Conservation (phyloP, 2,888 invertebrate species). For the Agonopterix subpropinquella region DNA sequence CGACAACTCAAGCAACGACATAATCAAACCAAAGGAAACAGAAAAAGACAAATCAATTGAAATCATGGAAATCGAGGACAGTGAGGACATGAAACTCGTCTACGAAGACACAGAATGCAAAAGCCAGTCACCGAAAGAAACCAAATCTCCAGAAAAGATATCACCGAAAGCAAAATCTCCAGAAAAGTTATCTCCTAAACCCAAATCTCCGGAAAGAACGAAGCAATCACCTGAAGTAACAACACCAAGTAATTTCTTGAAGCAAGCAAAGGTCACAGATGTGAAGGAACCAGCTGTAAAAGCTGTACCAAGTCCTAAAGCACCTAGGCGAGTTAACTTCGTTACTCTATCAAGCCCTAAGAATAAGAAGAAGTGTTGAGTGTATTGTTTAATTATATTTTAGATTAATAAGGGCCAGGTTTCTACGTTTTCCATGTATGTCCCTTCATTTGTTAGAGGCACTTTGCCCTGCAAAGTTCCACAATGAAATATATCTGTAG, state of each 20-base stretch:
- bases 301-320: constrained; percentile 59
- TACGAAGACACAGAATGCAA: constrained; percentile 67
- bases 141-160: constrained; percentile 14
- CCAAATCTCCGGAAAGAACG: constrained; percentile 10
- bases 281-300: constrained; percentile 33
- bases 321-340: constrained; percentile 81
- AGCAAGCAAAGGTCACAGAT: constrained; percentile 56
- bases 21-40: constrained; percentile 58
- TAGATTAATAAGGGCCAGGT: too few species aligned
- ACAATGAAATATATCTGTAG: too few species aligned
- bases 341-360: constrained; percentile 88
- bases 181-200: constrained; percentile 10
- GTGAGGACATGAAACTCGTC: constrained; percentile 77
- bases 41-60: constrained; percentile 21
- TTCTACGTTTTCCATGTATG: too few species aligned
- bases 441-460: too few species aligned
- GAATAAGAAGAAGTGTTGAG: constrained; percentile 69
- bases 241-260: constrained; percentile 35
- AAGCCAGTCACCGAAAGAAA: constrained; percentile 4
- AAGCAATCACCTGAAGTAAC: constrained; percentile 11
- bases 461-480: too few species aligned
- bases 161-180: constrained; percentile 11
- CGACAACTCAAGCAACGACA: constrained; percentile 59
- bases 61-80: constrained; percentile 46
- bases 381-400: too few species aligned